These are phyloP conservation scores for Eueremaeus valkanovi DNA, from an alignment of 2,888 invertebrate genomes.

Conservation along the genomic window DNA sequence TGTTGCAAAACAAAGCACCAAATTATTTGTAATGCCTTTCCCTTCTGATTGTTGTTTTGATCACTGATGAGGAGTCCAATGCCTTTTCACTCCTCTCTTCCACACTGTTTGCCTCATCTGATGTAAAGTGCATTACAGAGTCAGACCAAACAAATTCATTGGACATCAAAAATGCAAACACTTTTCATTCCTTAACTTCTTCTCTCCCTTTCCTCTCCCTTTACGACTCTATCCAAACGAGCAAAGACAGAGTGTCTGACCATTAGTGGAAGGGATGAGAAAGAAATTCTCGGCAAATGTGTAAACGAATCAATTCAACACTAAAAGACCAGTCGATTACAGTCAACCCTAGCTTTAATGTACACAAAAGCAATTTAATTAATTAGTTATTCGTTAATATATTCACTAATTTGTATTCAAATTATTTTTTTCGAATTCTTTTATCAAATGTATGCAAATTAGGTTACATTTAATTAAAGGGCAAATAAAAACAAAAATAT, in stretches of 20 bases:
- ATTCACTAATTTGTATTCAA: too few relatives aligned
- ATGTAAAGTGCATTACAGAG: not conserved
- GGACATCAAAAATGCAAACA: conserved; percentile 10
- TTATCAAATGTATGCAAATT: too few relatives aligned
- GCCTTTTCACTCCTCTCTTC: not conserved
- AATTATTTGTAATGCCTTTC: not conserved
- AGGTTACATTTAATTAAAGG: too few relatives aligned
- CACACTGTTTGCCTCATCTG: not conserved
- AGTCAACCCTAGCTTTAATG: too few relatives aligned
- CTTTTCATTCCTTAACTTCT: not conserved
- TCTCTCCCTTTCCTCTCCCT: not conserved
- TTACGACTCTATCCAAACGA: not conserved
- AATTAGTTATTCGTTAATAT: too few relatives aligned
- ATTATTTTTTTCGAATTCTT: too few relatives aligned
- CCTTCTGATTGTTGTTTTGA: not conserved
- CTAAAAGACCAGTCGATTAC: too few relatives aligned
- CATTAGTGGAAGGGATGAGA: too few relatives aligned
- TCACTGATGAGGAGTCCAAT: not conserved
- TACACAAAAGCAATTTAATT: too few relatives aligned
- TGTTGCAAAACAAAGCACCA: not conserved
- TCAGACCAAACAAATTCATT: not conserved
- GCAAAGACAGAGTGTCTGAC: not conserved
- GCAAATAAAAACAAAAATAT: too few relatives aligned
- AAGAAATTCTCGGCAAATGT: too few relatives aligned
- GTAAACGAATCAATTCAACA: too few relatives aligned